phyloP scores from a whole-genome alignment of 2,113 vertebrate species.

The Melanostigma gelatinosum region DNA sequence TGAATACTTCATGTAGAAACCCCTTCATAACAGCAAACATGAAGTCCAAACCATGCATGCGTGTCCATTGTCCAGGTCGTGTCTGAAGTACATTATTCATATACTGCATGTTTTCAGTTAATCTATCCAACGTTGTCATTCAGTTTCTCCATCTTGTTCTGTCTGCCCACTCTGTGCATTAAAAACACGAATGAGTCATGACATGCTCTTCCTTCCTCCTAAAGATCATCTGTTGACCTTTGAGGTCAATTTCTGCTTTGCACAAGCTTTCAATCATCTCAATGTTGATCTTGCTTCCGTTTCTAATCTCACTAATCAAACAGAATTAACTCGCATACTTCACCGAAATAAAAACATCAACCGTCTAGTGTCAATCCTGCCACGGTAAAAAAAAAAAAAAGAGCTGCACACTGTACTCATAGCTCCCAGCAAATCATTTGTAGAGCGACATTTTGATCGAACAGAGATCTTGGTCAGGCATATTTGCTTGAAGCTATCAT shows the following conservation, averaged over 20 bases:
- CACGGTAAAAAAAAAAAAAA: neutral
- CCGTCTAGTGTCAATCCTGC: neutral
- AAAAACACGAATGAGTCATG: neutral
- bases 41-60: neutral
- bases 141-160: neutral
- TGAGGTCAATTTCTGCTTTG: neutral
- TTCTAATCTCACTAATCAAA: neutral
- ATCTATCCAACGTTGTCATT: neutral
- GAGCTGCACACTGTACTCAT: neutral
- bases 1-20: conserved; percentile 2
- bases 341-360: neutral
- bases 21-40: neutral
- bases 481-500: neutral
- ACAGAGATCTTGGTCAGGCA: neutral
- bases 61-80: neutral
- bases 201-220: neutral
- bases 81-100: neutral
- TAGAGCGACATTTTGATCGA: neutral
- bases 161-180: too few species aligned
- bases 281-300: neutral
- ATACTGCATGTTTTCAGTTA: neutral
- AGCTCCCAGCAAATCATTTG: conserved; percentile 5
- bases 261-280: neutral
- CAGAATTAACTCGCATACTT: neutral
- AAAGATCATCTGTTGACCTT: neutral